phyloP scores from a whole-genome alignment of 30 jellyfish, hydroid and myxozoan genomes.

The Pelagia noctiluca region DNA sequence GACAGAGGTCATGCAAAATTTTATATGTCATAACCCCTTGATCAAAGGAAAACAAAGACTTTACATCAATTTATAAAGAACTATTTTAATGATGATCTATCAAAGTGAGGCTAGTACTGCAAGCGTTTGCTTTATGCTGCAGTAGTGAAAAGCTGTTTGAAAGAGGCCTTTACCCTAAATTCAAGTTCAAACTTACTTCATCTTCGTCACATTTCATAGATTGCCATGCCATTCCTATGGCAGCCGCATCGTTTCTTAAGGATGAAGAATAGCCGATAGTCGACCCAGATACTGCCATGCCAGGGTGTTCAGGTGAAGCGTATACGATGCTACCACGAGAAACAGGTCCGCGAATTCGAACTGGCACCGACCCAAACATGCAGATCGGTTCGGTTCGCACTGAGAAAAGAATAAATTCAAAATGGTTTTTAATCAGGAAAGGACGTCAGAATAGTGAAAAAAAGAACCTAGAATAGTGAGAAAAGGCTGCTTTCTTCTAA shows the following conservation, averaged over 20 bases:
- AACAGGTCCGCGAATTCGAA: constrained; percentile 74
- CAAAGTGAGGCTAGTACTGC: no score
- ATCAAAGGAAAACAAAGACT: no score
- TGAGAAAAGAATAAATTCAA: constrained; percentile 2
- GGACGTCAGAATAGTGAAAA: neutral
- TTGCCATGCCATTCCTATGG: constrained; percentile 74
- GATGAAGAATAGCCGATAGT: constrained; percentile 15
- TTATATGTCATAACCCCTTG: no score
- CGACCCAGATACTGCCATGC: constrained; percentile 81
- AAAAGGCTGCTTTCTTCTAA: no score
- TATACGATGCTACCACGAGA: constrained; percentile 65
- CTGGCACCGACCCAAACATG: constrained; percentile 94
- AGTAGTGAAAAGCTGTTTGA: no score
- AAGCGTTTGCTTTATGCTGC: no score
- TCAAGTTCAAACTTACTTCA: constrained; percentile 62
- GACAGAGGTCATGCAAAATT: no score
- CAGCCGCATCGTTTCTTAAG: constrained; percentile 45
- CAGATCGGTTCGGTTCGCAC: constrained; percentile 88
- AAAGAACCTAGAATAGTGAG: no score
- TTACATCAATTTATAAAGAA: no score
- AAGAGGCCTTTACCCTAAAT: no score
- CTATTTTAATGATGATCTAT: no score
- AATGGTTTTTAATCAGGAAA: neutral
- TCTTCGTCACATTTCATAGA: constrained; percentile 38
- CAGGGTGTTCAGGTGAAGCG: constrained; percentile 85